Percentiles rank a stretch among this genome's conserved stretches.
These are phyloP conservation scores for Ibidorhyncha struthersii DNA, from an alignment of 2,113 vertebrate genomes.

Conservation along the genomic window DNA sequence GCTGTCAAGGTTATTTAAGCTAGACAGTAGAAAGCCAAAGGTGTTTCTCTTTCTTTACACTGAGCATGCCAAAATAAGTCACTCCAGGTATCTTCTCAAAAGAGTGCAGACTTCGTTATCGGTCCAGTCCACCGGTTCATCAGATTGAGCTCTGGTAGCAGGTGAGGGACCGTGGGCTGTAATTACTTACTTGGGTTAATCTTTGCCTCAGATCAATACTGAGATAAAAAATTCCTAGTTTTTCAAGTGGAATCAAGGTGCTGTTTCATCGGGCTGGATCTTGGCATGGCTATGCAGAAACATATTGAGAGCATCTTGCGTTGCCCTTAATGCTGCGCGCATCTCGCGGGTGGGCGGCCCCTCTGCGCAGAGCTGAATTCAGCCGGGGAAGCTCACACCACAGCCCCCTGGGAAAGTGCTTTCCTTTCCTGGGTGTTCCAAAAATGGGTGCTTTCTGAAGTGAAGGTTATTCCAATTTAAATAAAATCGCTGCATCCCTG, in stretches of 20 bases:
- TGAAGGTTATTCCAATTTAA: not conserved
- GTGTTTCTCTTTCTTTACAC: not conserved
- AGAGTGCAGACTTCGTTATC: not conserved
- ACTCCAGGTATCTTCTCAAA: not conserved
- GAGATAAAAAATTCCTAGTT: not conserved
- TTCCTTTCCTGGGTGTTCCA: not conserved
- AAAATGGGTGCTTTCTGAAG: not conserved
- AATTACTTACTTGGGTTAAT: not conserved
- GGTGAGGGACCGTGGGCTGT: accelerated
- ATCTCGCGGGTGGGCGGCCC: accelerated
- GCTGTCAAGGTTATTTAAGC: not conserved
- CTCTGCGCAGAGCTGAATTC: not conserved
- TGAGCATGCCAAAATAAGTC: not conserved
- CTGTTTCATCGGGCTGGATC: not conserved
- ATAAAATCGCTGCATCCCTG: not conserved
- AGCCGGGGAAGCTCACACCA: not conserved
- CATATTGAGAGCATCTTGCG: not conserved
- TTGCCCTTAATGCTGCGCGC: not conserved
- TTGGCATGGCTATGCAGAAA: not conserved
- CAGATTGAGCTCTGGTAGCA: not conserved
- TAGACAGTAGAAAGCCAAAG: not conserved
- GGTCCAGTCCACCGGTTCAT: not conserved
- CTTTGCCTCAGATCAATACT: not conserved
- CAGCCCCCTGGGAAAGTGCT: not conserved
- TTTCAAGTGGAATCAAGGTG: not conserved